Evolutionary conservation across 2,113 vertebrate genomes (phyloP), one percentile per base, ranked within the genome.

Genomic region (Rhynchomys soricoides): DNA sequence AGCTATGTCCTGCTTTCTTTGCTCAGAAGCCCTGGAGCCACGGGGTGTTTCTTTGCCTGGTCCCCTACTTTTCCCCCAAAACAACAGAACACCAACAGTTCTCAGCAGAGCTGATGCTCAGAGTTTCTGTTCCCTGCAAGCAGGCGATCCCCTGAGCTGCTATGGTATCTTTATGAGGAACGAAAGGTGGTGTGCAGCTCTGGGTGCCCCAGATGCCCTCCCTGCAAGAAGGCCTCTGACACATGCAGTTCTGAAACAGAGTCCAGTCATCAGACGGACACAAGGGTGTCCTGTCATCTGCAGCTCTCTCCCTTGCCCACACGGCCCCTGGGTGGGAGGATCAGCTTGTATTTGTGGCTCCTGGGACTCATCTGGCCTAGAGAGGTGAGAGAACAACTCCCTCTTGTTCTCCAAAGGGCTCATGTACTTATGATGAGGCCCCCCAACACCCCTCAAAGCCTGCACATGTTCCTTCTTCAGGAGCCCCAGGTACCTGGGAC

Each of bases 91-190:
- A 15, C 29, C 29, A 68, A 68, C 64, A 95, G 1, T 50, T 88
- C 0, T 40, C 0, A 43, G 90, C 40, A 9, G 79, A 81, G 77
- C 2, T n/a, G 1, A 17, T 0, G 3, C 7, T 43, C 73, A 1
- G 34, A 91, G 75, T 0, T 4, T 4, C 66, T 0, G 3, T 74
- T 26, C 66, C 50, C 0, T 0, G 19, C 71, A 10, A 45, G 19
- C 78, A 4, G 90, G 62, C 15, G 21, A 31, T 13, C 29, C 16
- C 13, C 3, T 9, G 77, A 82, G 40, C 34, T 34, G 59, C 55
- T 16, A 1, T 6, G 19, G 26, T 29, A 24, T 34, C 82, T 26
- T 55, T 16, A 37, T 4, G 4, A 50, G 29, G 31, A n/a, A 43
- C 17, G 26, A 57, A 91, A 66, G 66, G 11, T 0, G 13, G 1